Evolutionary conservation across 2,113 vertebrate species (phyloP).

Genomic region (Etheostoma cragini): DNA sequence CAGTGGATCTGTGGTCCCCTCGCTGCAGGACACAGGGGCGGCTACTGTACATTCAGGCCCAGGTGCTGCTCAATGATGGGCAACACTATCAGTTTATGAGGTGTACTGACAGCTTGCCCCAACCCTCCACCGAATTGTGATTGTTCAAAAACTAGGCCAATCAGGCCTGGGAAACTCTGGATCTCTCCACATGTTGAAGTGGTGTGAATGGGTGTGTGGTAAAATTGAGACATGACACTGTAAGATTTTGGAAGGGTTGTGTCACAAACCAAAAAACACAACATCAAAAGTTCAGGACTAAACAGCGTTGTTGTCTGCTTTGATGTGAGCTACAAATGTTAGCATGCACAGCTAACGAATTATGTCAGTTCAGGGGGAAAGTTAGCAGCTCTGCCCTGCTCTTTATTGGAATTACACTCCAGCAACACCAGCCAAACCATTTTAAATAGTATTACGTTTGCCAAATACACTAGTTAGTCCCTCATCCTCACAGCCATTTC

Average conservation of each 20-base stretch:
- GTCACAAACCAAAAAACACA: background rate
- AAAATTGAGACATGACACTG: background rate
- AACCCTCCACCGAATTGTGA: background rate
- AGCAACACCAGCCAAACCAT: background rate
- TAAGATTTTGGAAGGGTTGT: background rate
- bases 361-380: background rate
- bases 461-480: background rate
- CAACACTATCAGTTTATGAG: conserved; percentile 52
- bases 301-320: background rate
- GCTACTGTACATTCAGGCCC: conserved; percentile 46
- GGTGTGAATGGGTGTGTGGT: too few relatives aligned
- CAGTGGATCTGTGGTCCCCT: conserved; percentile 56
- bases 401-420: background rate
- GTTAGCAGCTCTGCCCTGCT: background rate
- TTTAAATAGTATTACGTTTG: background rate
- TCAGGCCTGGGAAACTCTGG: background rate
- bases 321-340: background rate
- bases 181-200: background rate
- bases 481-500: background rate
- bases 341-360: background rate
- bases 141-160: background rate
- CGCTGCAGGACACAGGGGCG: conserved; percentile 47
- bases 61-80: conserved; percentile 43
- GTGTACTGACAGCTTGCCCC: background rate
- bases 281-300: background rate